Percentiles rank a stretch among this genome's conserved stretches.
Conservation (phyloP, 2,797 vertebrate genomes). For the Arrhamphus sclerolepis region DNA sequence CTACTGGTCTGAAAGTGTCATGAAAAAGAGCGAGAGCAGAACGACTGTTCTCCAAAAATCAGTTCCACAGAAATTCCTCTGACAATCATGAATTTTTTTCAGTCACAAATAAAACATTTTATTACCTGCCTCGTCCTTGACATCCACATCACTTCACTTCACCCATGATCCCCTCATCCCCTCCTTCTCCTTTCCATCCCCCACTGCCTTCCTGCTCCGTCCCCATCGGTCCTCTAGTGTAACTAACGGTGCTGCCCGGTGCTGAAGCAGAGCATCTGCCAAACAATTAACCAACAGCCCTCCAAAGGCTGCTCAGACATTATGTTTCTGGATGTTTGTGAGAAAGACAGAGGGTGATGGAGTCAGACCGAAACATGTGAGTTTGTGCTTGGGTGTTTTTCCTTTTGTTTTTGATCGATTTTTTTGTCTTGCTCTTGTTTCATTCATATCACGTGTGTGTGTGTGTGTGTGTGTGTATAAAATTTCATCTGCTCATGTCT, state of each 20-base stretch:
- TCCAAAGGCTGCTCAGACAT: constrained; percentile 62
- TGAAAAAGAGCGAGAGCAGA: constrained; percentile 28
- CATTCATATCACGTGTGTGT: constrained; percentile 42
- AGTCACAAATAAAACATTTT: constrained; percentile 40
- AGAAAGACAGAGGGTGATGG: constrained; percentile 14
- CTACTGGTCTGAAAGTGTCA: constrained; percentile 1
- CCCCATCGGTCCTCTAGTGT: constrained; percentile 51
- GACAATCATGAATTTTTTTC: constrained; percentile 11
- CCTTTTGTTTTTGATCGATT: constrained; percentile 34
- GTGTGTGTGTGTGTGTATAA: background rate
- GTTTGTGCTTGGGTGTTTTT: constrained; percentile 42
- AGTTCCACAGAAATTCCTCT: constrained; percentile 4
- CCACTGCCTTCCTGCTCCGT: constrained; percentile 17
- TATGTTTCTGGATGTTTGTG: constrained; percentile 47
- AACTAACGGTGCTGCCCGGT: constrained; percentile 63
- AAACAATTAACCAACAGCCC: constrained; percentile 74
- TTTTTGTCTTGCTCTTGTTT: constrained; percentile 30
- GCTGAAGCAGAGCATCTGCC: constrained; percentile 72
- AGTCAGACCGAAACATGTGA: constrained; percentile 33
- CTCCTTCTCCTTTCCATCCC: constrained; percentile 48
- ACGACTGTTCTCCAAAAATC: constrained; percentile 20
- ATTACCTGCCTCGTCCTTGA: constrained; percentile 39
- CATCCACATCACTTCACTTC: constrained; percentile 36
- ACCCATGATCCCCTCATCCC: constrained; percentile 48
- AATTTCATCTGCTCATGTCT: constrained; percentile 37